phyloP scores from a whole-genome alignment of 2,797 vertebrate genomes.

The Falco peregrinus region DNA sequence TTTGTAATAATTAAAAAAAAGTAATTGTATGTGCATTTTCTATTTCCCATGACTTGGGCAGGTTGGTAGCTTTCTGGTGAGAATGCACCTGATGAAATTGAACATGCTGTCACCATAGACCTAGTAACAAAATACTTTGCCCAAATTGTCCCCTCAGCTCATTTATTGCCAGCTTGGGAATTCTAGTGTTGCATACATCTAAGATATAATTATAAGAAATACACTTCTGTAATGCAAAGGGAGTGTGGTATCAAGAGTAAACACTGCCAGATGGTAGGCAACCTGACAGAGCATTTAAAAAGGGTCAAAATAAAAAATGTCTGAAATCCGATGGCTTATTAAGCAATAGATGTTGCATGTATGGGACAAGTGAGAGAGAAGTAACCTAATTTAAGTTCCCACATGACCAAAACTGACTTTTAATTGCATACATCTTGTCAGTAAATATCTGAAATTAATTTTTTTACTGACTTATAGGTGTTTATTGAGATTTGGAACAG shows the following conservation, averaged over 20 bases:
- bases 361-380: slow-evolving; percentile 58
- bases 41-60: background rate
- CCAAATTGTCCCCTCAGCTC: background rate
- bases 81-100: background rate
- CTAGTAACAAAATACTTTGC: background rate
- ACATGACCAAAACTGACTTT: slow-evolving; percentile 11
- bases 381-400: slow-evolving; percentile 25
- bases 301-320: slow-evolving; percentile 34
- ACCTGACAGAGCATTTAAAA: slow-evolving; percentile 28
- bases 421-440: slow-evolving; percentile 19
- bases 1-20: background rate
- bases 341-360: background rate
- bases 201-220: slow-evolving; percentile 46
- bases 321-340: slow-evolving; percentile 8
- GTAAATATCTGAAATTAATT: background rate
- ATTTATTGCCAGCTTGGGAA: background rate
- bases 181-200: slow-evolving; percentile 3
- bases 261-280: slow-evolving; percentile 45
- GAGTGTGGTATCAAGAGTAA: slow-evolving; percentile 28
- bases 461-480: background rate
- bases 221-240: slow-evolving; percentile 11
- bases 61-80: background rate
- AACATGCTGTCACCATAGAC: background rate
- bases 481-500: background rate
- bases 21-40: background rate